These are phyloP conservation scores for Scaptomyza hsui DNA, from an alignment of 1,140 invertebrate genomes.

Conservation along the genomic window DNA sequence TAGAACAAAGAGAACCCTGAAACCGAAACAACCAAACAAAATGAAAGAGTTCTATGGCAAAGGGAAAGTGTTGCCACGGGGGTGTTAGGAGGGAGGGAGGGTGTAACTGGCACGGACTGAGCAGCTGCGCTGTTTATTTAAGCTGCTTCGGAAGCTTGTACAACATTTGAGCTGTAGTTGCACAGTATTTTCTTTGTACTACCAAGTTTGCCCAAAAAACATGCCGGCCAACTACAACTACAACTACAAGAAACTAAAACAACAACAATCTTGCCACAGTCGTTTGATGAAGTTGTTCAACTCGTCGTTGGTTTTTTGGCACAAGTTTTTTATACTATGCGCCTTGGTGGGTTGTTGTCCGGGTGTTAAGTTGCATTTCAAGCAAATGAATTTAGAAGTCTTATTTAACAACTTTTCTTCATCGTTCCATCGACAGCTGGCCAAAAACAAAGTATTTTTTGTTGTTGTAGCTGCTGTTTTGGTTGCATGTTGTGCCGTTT, in stretches of 20 bases:
- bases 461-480: slow-evolving; percentile 29
- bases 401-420: slow-evolving; percentile 77
- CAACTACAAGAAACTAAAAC: slow-evolving; percentile 16
- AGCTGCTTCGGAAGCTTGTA: slow-evolving; percentile 20
- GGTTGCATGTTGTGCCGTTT: slow-evolving; percentile 52
- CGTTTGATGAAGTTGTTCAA: slow-evolving; percentile 74
- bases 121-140: slow-evolving; percentile 10
- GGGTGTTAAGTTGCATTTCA: slow-evolving; percentile 74
- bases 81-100: neutral
- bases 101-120: slow-evolving; percentile 37
- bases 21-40: slow-evolving; percentile 46
- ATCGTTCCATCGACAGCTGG: slow-evolving; percentile 58
- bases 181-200: slow-evolving; percentile 62
- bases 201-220: slow-evolving; percentile 62
- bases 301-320: slow-evolving; percentile 28
- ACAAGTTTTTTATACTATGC: slow-evolving; percentile 53
- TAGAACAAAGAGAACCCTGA: slow-evolving; percentile 42
- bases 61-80: slow-evolving; percentile 60
- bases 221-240: slow-evolving; percentile 54
- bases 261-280: slow-evolving; percentile 49
- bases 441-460: slow-evolving; percentile 45
- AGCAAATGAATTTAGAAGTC: slow-evolving; percentile 80
- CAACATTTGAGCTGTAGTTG: slow-evolving; percentile 49
- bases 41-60: neutral
- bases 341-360: slow-evolving; percentile 49